Conservation (phyloP, 2,888 invertebrate species). For the Drosophila kuntzei region DNA sequence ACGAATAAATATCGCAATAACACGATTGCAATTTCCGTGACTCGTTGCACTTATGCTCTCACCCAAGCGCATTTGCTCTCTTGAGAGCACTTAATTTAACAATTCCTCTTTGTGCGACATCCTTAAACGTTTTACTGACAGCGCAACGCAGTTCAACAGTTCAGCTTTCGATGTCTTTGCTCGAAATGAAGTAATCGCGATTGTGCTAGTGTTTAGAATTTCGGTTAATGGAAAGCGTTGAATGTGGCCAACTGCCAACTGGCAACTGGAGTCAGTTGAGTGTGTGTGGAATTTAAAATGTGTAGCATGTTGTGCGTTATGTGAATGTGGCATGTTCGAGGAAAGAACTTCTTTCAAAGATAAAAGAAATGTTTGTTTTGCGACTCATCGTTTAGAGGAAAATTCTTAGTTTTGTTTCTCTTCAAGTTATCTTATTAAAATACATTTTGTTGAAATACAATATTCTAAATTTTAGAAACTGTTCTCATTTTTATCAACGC, state of each 20-base stretch:
- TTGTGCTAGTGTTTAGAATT: slow-evolving; percentile 27
- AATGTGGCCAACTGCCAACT: slow-evolving; percentile 39
- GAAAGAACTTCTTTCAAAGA: no score
- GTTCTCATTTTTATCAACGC: background rate
- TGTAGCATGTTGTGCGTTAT: slow-evolving; percentile 11
- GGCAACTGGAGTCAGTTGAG: slow-evolving; percentile 22
- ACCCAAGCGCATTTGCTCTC: slow-evolving; percentile 17
- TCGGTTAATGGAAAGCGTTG: slow-evolving; percentile 13
- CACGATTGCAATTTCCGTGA: background rate
- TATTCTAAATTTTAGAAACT: background rate
- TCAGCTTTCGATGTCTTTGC: slow-evolving; percentile 8
- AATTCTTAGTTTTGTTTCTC: background rate
- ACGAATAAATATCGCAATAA: background rate
- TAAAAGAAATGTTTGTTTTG: background rate
- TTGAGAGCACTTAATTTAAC: slow-evolving; percentile 52
- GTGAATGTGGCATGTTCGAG: slow-evolving; percentile 1
- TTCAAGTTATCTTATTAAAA: background rate
- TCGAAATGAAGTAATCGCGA: slow-evolving; percentile 38
- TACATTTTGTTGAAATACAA: background rate
- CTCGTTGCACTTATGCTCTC: slow-evolving; percentile 1
- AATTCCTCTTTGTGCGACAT: slow-evolving; percentile 42
- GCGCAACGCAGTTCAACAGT: background rate
- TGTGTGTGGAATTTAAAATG: slow-evolving; percentile 21
- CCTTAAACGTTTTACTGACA: slow-evolving; percentile 40
- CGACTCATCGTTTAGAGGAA: background rate